Evolutionary conservation across 2,797 vertebrate genomes (phyloP).

Genomic region (Dermochelys coriacea): DNA sequence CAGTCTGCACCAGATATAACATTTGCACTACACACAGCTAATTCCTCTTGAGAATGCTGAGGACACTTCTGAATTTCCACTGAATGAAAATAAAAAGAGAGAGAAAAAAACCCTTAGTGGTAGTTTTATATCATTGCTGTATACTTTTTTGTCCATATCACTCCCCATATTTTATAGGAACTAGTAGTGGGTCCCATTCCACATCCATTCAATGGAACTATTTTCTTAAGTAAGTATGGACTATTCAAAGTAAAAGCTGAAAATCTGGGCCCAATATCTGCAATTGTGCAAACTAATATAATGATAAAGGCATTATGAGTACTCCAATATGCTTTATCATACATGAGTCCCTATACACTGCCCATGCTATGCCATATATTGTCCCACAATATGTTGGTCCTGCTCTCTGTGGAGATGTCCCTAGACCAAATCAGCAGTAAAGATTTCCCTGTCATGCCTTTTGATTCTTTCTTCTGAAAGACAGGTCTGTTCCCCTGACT

Average conservation of each 20-base stretch:
- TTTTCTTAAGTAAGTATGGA: background rate
- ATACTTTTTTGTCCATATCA: background rate
- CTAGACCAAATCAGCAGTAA: background rate
- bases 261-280: constrained; percentile 7
- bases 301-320: background rate
- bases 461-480: background rate
- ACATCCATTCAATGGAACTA: background rate
- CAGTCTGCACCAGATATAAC: background rate
- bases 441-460: background rate
- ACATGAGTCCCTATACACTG: background rate
- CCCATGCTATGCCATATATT: background rate
- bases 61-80: constrained; percentile 16
- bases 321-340: background rate
- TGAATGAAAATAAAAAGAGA: background rate
- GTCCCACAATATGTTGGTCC: background rate
- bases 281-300: background rate
- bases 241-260: background rate
- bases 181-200: constrained; percentile 37
- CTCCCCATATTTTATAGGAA: constrained; percentile 6
- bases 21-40: background rate
- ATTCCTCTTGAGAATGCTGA: constrained; percentile 34
- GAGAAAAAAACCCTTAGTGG: background rate
- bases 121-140: constrained; percentile 9
- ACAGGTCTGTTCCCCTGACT: background rate
- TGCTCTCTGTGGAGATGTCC: background rate